Base-by-base conservation (phyloP, 2,797 vertebrate species). In the Pygocentrus nattereri region DNA sequence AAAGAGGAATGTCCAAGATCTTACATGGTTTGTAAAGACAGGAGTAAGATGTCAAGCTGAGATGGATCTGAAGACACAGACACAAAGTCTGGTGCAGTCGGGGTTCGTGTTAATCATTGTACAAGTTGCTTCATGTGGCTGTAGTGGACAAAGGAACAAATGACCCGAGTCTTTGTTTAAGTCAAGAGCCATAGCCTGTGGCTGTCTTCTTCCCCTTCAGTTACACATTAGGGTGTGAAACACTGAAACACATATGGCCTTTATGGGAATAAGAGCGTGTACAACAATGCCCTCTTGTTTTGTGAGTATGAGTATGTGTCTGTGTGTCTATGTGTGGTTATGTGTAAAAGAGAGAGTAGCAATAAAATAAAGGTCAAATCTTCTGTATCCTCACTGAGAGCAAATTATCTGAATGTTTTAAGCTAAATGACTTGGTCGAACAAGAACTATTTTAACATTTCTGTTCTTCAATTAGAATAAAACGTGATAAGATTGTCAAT, bases 41-140 rank as follows among this genome's bases (percentile, higher is more conserved):
- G 44, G 56, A 82, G 47, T 34, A 49, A 34, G 30, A 59, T 72
- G 70, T 54, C 18, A n/a, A 34, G 59, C 30, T 3, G 4, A 4
- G 41, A 27, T 13, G 3, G 56, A 49, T 76, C 72, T 54, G 8
- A 47, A 65, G 68, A 65, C 65, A 50, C 62, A 56, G 41, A 31
- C 70, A 74, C 25, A 15, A 12, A 59, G 69, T 73, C 68, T 64
- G 23, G 7, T 64, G 58, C 47, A 71, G 74, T 3, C 18, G 25
- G 16, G 47, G 54, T 61, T 62, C 18, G 13, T 0, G 59, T 82
- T 78, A 74, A 74, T 83, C 52, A 83, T 78, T 79, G 56, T 50
- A 44, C 81, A 52, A 30, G 70, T 68, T 52, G 38, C 30, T 27
- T 52, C 47, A 31, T 67, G 74, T 58, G 69, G 13, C 64, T 25